Evolutionary conservation across 2,888 invertebrate genomes (phyloP).

Genomic region (Mesorhabditis sp.): DNA sequence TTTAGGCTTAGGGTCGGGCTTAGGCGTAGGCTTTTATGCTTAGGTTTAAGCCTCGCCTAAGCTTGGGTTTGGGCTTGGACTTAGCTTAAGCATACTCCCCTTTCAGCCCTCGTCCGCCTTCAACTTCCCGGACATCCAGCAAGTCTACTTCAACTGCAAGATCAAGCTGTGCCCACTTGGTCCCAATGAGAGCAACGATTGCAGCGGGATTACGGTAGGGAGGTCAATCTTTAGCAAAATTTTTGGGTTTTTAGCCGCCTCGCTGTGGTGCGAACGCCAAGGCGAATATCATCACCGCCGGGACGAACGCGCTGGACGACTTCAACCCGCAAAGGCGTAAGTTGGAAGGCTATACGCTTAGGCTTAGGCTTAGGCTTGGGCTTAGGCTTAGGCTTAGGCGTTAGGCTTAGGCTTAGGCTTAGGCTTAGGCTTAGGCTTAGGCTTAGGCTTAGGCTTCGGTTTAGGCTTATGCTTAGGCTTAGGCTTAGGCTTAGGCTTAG

Average conservation of each 20-base stretch:
- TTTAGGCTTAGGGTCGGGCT: too few species aligned
- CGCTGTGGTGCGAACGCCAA: conserved; percentile 12
- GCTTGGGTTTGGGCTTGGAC: too few species aligned
- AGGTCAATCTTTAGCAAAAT: not conserved
- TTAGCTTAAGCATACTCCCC: not conserved
- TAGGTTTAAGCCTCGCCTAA: too few species aligned
- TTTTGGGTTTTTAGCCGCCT: conserved; percentile 13
- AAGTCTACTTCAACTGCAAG: conserved; percentile 50
- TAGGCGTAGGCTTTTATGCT: too few species aligned
- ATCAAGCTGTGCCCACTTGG: conserved; percentile 44
- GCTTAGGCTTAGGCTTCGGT: too few species aligned
- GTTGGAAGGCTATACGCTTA: not conserved
- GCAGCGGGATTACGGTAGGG: conserved; percentile 34
- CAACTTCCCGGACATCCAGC: conserved; percentile 54
- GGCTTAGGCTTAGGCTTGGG: too few species aligned
- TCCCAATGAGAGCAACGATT: conserved; percentile 35
- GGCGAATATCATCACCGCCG: not conserved
- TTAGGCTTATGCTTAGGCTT: too few species aligned
- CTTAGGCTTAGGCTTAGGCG: too few species aligned
- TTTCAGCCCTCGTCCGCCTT: conserved; percentile 48
- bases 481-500: too few species aligned
- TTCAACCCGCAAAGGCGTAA: conserved; percentile 5
- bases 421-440: too few species aligned
- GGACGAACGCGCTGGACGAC: conserved; percentile 1
- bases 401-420: too few species aligned